Evolutionary conservation across 1,140 invertebrate species (phyloP).

Genomic region (Polyergus mexicanus): DNA sequence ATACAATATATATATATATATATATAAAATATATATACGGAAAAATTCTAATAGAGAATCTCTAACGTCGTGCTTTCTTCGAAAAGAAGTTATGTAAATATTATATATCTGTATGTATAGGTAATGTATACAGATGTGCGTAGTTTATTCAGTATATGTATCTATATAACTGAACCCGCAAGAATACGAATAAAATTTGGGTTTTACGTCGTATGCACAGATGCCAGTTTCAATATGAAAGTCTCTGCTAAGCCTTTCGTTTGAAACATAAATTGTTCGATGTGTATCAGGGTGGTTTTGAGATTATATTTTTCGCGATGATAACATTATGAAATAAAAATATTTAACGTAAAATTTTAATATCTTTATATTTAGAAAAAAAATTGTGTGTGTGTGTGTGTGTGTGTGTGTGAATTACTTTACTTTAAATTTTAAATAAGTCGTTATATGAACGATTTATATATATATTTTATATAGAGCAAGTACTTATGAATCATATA

Average conservation of each 20-base stretch:
- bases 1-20: not conserved
- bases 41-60: constrained; percentile 16
- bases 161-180: constrained; percentile 27
- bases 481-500: too few relatives aligned
- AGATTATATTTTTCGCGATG: not conserved
- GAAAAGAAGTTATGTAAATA: constrained; percentile 33
- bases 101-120: constrained; percentile 8
- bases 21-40: not conserved
- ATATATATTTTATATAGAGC: not conserved
- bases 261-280: constrained; percentile 43
- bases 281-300: not conserved
- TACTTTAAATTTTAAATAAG: not conserved
- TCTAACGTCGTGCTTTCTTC: not conserved
- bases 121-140: constrained; percentile 29
- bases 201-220: constrained; percentile 52
- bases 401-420: not conserved
- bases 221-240: constrained; percentile 51
- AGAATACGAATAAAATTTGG: constrained; percentile 49
- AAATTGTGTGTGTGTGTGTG: too few relatives aligned
- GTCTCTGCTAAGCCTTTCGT: constrained; percentile 31
- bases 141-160: constrained; percentile 47
- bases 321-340: constrained; percentile 12
- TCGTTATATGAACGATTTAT: not conserved
- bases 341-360: constrained; percentile 1
- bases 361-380: not conserved